phyloP scores from a whole-genome alignment of 2,888 invertebrate genomes.

The Anagyrus pseudococci region DNA sequence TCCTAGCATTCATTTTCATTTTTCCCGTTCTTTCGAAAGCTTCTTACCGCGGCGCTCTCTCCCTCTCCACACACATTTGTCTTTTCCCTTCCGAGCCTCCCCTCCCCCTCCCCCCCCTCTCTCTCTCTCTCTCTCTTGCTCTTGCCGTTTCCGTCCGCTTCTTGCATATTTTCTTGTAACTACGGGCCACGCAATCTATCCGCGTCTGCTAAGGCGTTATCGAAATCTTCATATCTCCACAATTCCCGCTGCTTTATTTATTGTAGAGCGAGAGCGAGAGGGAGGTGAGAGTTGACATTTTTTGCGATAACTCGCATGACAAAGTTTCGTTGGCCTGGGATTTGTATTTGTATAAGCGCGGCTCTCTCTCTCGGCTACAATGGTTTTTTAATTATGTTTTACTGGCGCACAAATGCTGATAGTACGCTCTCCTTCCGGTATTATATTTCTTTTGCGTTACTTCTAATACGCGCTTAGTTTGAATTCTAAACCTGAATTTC shows the following conservation, averaged over 20 bases:
- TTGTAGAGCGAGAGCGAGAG: constrained; percentile 1
- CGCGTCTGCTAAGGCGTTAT: constrained; percentile 33
- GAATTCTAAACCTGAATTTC: too few species aligned
- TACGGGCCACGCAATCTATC: constrained; percentile 31
- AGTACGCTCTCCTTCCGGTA: not conserved
- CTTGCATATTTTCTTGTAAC: constrained; percentile 33
- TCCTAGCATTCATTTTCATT: constrained; percentile 31
- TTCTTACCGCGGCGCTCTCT: constrained; percentile 19
- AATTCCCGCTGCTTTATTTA: constrained; percentile 28
- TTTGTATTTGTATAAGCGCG: too few species aligned
- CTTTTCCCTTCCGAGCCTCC: too few species aligned
- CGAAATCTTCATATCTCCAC: constrained; percentile 34
- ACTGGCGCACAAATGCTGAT: too few species aligned
- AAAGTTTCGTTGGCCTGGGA: not conserved
- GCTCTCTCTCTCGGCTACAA: too few species aligned
- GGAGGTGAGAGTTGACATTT: too few species aligned
- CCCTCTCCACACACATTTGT: constrained; percentile 22
- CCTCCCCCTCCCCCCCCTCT: too few species aligned
- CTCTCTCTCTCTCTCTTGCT: constrained; percentile 7
- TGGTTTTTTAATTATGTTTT: too few species aligned
- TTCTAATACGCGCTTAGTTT: too few species aligned
- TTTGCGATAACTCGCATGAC: too few species aligned
- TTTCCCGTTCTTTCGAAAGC: constrained; percentile 23
- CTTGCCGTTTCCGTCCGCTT: constrained; percentile 4
- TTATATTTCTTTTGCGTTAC: too few species aligned